Conservation (phyloP, 2,113 vertebrate species). For the Apeltes quadracus region DNA sequence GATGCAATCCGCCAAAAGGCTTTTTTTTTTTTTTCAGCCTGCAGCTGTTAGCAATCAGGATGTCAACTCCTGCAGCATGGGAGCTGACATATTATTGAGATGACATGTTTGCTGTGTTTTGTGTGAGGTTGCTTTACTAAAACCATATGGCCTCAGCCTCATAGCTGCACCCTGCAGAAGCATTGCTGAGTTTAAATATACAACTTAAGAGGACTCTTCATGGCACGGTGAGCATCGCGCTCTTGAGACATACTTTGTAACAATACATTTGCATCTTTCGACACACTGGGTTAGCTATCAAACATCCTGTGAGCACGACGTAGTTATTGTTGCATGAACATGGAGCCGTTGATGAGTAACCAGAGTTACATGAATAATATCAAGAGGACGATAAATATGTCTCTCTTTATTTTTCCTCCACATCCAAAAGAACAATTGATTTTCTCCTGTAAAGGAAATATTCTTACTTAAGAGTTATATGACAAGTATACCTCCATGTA, state of each 20-base stretch:
- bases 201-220: not conserved
- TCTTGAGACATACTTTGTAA: not conserved
- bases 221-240: not conserved
- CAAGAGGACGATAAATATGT: not conserved
- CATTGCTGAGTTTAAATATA: not conserved
- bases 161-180: not conserved
- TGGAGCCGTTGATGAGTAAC: not conserved
- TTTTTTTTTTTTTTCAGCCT: conserved; percentile 1
- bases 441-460: not conserved
- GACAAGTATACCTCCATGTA: not conserved
- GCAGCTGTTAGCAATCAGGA: conserved; percentile 56
- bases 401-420: not conserved
- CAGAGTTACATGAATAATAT: not conserved
- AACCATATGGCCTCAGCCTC: conserved; percentile 36
- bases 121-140: conserved; percentile 36
- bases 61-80: conserved; percentile 44
- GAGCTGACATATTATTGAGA: conserved; percentile 58
- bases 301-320: not conserved
- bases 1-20: conserved; percentile 7
- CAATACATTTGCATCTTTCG: not conserved
- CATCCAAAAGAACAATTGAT: not conserved
- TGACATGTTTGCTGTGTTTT: conserved; percentile 60
- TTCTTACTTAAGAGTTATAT: not conserved
- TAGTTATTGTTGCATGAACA: not conserved
- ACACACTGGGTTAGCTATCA: not conserved